These are phyloP conservation scores for Actinemys pallida DNA, from an alignment of 2,113 vertebrate genomes.

Conservation along the genomic window DNA sequence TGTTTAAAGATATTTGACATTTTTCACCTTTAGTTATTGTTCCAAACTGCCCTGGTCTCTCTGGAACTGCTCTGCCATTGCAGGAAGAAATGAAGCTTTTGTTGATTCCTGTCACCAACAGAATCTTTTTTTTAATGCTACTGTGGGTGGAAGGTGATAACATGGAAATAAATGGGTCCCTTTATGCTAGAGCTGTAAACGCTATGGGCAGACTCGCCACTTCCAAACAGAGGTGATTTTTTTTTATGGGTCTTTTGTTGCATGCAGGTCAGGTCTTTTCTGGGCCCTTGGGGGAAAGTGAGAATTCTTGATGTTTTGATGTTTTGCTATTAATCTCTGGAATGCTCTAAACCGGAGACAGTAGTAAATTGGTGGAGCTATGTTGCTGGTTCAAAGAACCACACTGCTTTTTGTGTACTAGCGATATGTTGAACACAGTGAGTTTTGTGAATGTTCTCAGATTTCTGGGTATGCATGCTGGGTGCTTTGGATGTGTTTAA, in stretches of 20 bases:
- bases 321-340: neutral
- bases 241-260: neutral
- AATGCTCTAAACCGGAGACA: neutral
- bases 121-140: neutral
- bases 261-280: neutral
- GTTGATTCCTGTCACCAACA: neutral
- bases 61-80: neutral
- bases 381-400: neutral
- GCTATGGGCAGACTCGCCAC: neutral
- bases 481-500: neutral
- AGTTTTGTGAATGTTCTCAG: neutral
- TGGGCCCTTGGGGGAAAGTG: neutral
- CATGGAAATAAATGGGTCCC: neutral
- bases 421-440: neutral
- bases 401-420: neutral
- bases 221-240: neutral
- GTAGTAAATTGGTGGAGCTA: neutral
- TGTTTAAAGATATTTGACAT: neutral
- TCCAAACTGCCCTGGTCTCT: neutral
- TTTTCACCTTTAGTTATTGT: neutral
- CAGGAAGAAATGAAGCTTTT: neutral
- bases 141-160: constrained; percentile 6
- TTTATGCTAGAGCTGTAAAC: neutral
- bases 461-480: neutral
- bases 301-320: neutral